phyloP scores from a whole-genome alignment of 1,140 invertebrate genomes.

The Trichogramma pretiosum region DNA sequence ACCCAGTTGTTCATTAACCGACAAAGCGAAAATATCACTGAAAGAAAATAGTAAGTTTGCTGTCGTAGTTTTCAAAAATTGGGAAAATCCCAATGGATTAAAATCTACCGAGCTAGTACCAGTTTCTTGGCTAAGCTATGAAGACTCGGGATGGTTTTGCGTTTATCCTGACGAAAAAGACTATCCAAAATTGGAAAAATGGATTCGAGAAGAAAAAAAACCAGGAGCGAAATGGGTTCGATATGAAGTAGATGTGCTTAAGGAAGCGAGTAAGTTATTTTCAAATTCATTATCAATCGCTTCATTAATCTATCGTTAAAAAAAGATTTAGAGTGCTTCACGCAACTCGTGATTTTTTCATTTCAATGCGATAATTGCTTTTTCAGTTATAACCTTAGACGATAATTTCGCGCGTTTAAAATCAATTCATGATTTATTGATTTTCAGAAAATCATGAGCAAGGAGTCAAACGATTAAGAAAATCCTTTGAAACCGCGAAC shows the following conservation, averaged over 20 bases:
- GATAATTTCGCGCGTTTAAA: neutral
- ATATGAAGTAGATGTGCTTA: neutral
- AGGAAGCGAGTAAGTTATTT: constrained; percentile 1
- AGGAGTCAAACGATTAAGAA: neutral
- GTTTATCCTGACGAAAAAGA: neutral
- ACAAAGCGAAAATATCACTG: neutral
- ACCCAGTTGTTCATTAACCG: neutral
- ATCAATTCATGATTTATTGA: neutral
- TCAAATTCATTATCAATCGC: neutral
- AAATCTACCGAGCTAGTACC: neutral
- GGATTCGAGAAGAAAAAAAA: neutral
- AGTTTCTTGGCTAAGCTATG: neutral
- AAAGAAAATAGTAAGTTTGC: neutral
- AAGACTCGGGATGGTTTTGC: neutral
- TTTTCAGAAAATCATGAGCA: neutral
- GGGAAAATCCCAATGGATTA: neutral
- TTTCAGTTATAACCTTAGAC: neutral
- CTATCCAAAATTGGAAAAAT: neutral
- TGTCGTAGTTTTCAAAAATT: neutral
- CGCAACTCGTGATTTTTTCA: neutral
- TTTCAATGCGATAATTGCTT: neutral
- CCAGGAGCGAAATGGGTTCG: neutral
- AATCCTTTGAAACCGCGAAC: neutral
- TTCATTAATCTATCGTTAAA: neutral
- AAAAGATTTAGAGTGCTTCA: neutral